Conservation (phyloP, 92 coral and sea anemone species). For the Bergia puertoricense region DNA sequence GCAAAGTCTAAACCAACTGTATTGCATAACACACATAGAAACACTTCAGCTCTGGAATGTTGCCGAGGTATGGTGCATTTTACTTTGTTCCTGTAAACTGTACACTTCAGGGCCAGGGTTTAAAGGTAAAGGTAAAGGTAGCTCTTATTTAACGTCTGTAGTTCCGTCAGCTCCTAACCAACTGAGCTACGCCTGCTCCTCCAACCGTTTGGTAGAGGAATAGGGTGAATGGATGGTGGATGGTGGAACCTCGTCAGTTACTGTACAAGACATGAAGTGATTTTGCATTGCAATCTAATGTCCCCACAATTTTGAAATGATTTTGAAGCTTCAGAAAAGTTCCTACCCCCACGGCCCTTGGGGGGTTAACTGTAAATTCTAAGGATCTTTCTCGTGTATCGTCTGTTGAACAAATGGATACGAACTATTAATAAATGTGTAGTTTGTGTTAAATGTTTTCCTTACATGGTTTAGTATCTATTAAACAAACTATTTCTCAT, state of each 20-base stretch:
- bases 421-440: background rate
- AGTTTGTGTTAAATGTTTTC: background rate
- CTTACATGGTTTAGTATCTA: background rate
- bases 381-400: background rate
- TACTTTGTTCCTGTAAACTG: background rate
- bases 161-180: no score
- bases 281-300: background rate
- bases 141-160: no score
- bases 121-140: no score
- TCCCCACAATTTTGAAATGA: background rate
- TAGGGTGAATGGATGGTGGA: background rate
- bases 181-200: no score
- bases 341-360: no score
- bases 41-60: constrained; percentile 81
- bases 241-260: background rate
- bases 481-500: background rate
- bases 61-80: constrained; percentile 54
- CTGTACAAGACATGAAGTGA: background rate
- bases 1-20: constrained; percentile 44
- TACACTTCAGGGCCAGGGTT: background rate
- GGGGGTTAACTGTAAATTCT: background rate
- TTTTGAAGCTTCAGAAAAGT: background rate
- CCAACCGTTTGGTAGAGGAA: background rate
- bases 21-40: constrained; percentile 81
- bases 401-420: background rate